phyloP scores from a whole-genome alignment of 1,140 invertebrate species.

The Drosophila gunungcola region DNA sequence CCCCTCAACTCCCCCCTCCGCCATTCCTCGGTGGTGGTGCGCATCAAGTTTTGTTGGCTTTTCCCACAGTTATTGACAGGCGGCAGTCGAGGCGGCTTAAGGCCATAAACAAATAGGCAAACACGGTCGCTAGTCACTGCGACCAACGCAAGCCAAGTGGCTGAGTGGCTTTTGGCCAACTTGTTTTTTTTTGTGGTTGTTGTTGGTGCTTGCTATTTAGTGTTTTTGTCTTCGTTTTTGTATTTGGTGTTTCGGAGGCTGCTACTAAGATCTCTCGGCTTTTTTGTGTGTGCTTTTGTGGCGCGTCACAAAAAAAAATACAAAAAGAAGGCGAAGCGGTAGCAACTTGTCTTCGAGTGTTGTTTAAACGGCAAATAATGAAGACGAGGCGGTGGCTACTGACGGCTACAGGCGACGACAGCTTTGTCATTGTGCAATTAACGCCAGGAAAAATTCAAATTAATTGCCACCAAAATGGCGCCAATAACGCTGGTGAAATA shows the following conservation, averaged over 20 bases:
- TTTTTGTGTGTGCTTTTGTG: constrained; percentile 58
- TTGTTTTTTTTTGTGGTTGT: constrained; percentile 15
- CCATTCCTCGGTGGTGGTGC: constrained; percentile 9
- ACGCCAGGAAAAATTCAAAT: constrained; percentile 75
- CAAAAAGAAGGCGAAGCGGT: constrained; percentile 34
- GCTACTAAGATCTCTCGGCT: constrained; percentile 56
- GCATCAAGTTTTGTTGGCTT: constrained; percentile 73
- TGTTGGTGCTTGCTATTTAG: constrained; percentile 47
- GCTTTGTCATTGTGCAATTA: constrained; percentile 82
- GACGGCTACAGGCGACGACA: constrained; percentile 54
- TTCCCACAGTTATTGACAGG: constrained; percentile 79
- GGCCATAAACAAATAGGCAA: constrained; percentile 80
- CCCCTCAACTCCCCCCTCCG: background rate
- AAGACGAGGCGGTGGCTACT: constrained; percentile 64
- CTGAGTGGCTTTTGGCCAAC: constrained; percentile 77
- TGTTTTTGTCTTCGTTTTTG: constrained; percentile 37
- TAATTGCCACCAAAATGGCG: constrained; percentile 79
- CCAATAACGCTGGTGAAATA: constrained; percentile 50
- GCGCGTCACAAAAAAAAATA: constrained; percentile 26
- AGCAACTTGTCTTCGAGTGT: constrained; percentile 73
- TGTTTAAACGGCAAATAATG: constrained; percentile 74
- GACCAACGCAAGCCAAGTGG: constrained; percentile 50
- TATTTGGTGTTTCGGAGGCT: constrained; percentile 45
- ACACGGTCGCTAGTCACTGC: constrained; percentile 57
- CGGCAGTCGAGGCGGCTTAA: constrained; percentile 65